Base-by-base conservation (phyloP, 2,797 vertebrate species). In the Phrynocephalus forsythii region DNA sequence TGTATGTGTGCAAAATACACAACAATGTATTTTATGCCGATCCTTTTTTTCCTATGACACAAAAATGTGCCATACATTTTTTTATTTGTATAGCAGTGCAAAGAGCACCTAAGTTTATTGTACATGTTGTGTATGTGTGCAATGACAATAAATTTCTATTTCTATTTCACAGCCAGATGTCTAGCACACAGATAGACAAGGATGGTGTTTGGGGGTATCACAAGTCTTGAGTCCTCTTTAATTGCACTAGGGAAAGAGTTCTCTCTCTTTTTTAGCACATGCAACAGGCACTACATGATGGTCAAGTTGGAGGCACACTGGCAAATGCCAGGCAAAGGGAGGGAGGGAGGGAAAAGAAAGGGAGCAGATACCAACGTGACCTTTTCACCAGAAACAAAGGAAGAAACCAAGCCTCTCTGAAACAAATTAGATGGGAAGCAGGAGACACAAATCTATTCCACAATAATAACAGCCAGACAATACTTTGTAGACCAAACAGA, bases 191-290 rank as follows among this genome's bases (percentile, higher is more conserved):
- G 93, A 10, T 38, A 60, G 67, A n/a, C 89, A 83, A 83, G 66
- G 85, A 44, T 76, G 92, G 91, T 80, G 89, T 92, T 20, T 80
- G 88, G 86, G 30, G 20, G 18, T 22, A 44, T 44, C 16, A 71
- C 20, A 38, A 87, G 90, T 90, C 88, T 15, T 87, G 91, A 88
- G 75, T 90, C 73, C 71, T 79, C 89, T 92, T 86, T 87, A 90
- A 90, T 90, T 76, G 69, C 66, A 67, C 1, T 20, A 67, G 79
- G 79, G 73, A 48, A 16, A 30, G 16, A 33, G 13, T 63, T 60
- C 33, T 33, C 16, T 33, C 15, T 4, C n/a, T 1, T 88, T 82
- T 81, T 90, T 86, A 33, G 13, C 2, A 77, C 33, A 88, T 5
- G 67, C 0, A 83, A 81, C 86, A 84, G 68, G 83, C 38, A 89